Evolutionary conservation across 2,888 invertebrate species (phyloP).

Genomic region (Leistus spinibarbis): DNA sequence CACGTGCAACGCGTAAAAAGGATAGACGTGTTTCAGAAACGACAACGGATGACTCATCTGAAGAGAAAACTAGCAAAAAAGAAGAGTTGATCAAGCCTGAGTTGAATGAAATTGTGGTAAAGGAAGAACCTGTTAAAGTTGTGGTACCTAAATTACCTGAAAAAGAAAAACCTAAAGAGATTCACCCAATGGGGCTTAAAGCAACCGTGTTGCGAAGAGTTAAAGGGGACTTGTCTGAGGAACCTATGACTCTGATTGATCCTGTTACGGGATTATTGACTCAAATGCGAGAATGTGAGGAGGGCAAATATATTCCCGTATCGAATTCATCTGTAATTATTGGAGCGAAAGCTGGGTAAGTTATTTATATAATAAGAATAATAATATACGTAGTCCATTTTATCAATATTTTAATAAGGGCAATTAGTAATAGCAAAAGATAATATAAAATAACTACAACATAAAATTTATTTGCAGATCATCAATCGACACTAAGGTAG

Average conservation of each 20-base stretch:
- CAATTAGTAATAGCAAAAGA: background rate
- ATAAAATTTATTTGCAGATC: background rate
- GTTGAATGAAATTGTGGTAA: conserved; percentile 24
- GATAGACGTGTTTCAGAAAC: conserved; percentile 71
- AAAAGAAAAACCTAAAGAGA: conserved; percentile 44
- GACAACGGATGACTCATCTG: conserved; percentile 65
- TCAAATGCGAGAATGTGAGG: conserved; percentile 73
- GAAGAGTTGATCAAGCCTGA: conserved; percentile 44
- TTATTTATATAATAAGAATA: background rate
- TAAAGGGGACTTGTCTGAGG: conserved; percentile 58
- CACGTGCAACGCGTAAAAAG: conserved; percentile 66
- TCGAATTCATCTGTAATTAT: conserved; percentile 57
- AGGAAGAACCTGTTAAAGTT: conserved; percentile 41
- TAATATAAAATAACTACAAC: background rate
- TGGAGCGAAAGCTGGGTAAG: conserved; percentile 43
- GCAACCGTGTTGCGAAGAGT: conserved; percentile 54
- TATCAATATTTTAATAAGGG: no score
- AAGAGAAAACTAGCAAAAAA: conserved; percentile 60
- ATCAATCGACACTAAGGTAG: background rate
- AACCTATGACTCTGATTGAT: conserved; percentile 72
- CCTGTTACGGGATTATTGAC: conserved; percentile 76
- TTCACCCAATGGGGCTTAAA: conserved; percentile 49
- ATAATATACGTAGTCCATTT: background rate
- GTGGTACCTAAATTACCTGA: conserved; percentile 41
- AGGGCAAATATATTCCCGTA: conserved; percentile 70